These are phyloP conservation scores for Pseudomyrmex concolor DNA, from an alignment of 1,140 invertebrate species.

Conservation along the genomic window DNA sequence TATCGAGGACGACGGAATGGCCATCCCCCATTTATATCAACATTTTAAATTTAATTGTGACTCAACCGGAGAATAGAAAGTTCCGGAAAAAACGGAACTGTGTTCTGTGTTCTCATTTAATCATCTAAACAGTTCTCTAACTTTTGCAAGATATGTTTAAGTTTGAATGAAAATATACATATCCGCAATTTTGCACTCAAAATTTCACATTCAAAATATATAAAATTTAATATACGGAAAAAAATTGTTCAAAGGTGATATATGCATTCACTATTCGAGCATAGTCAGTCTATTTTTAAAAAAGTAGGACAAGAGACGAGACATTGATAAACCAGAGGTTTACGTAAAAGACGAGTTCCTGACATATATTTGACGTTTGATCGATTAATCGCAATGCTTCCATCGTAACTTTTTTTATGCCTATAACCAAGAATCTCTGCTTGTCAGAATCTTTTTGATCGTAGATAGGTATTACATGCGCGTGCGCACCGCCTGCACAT, in stretches of 20 bases:
- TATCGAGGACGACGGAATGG: conserved; percentile 57
- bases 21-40: conserved; percentile 30
- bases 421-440: background rate
- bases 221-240: conserved; percentile 20
- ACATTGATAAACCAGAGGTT: background rate
- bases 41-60: conserved; percentile 46
- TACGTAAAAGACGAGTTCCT: conserved; percentile 16
- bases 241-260: conserved; percentile 21
- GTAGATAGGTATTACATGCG: background rate
- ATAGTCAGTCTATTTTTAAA: conserved; percentile 62
- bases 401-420: conserved; percentile 29
- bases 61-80: conserved; percentile 1
- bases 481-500: background rate
- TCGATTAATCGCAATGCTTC: conserved; percentile 63
- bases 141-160: background rate
- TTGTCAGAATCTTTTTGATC: conserved; percentile 28
- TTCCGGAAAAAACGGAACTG: background rate
- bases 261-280: conserved; percentile 45
- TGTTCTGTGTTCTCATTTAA: too few relatives aligned
- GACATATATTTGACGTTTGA: conserved; percentile 74
- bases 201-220: background rate
- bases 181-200: background rate
- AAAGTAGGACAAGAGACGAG: conserved; percentile 18
- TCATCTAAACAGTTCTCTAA: background rate
- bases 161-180: background rate